phyloP scores from a whole-genome alignment of 1,140 invertebrate species.

The Caenorhabditis latens region DNA sequence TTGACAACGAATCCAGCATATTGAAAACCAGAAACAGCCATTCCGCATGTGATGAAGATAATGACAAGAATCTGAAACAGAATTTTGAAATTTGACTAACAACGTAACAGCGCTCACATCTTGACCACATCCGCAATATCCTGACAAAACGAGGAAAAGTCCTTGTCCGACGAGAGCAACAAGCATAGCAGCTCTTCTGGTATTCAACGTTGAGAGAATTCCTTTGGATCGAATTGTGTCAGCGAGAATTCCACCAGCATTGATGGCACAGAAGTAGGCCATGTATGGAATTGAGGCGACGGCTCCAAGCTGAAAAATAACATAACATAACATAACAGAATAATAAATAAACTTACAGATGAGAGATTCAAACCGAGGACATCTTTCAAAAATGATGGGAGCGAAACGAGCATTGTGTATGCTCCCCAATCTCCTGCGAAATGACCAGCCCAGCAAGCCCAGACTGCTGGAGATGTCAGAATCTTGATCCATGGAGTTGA shows the following conservation, averaged over 20 bases:
- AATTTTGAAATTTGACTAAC: background rate
- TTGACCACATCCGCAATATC: conserved; percentile 73
- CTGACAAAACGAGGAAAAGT: conserved; percentile 73
- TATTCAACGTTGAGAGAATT: conserved; percentile 74
- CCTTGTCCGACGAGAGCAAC: conserved; percentile 73
- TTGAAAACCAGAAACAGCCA: conserved; percentile 80
- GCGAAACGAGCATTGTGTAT: conserved; percentile 91
- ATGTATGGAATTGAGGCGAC: conserved; percentile 89
- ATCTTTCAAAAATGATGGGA: conserved; percentile 93
- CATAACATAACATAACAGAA: background rate
- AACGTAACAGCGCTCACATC: conserved; percentile 60
- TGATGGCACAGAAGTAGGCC: conserved; percentile 80
- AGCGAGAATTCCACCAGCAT: conserved; percentile 79
- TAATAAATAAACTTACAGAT: conserved; percentile 66
- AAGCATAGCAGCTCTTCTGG: conserved; percentile 74
- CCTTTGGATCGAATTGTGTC: conserved; percentile 78
- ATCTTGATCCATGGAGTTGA: conserved; percentile 85
- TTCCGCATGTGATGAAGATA: conserved; percentile 73
- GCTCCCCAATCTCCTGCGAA: conserved; percentile 92
- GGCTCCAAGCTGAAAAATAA: conserved; percentile 84
- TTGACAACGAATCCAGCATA: conserved; percentile 80
- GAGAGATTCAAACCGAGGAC: conserved; percentile 82
- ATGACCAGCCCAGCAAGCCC: conserved; percentile 91
- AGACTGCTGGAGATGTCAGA: conserved; percentile 87
- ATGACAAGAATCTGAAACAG: conserved; percentile 70